A percentile compares a stretch with the other conserved stretches of the same genome.
Evolutionary conservation across 2,888 invertebrate genomes (phyloP).

Genomic region (Erynnis tages): DNA sequence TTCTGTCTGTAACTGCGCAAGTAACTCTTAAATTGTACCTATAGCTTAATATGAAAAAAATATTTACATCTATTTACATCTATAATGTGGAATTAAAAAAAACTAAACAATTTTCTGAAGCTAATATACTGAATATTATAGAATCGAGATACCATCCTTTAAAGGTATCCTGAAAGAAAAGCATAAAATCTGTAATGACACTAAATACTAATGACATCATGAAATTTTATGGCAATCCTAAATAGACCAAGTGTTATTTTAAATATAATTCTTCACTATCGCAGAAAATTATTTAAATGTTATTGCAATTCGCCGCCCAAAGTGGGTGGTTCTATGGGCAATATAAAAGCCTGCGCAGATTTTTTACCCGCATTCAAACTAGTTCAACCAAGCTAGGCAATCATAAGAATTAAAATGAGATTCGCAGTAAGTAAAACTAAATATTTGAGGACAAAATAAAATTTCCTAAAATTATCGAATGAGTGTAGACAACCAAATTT

Average conservation of each 20-base stretch:
- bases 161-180: too few relatives aligned
- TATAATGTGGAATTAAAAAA: too few relatives aligned
- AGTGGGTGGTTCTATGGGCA: constrained; percentile 66
- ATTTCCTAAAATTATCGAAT: neutral
- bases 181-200: neutral
- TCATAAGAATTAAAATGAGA: constrained; percentile 51
- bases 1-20: too few relatives aligned
- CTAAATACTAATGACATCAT: constrained; percentile 27
- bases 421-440: constrained; percentile 57
- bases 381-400: constrained; percentile 65
- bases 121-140: too few relatives aligned
- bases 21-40: too few relatives aligned
- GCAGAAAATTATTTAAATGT: constrained; percentile 66
- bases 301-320: constrained; percentile 60
- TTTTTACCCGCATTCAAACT: constrained; percentile 71
- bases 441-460: constrained; percentile 22
- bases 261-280: constrained; percentile 47
- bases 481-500: neutral
- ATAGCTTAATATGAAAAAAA: too few relatives aligned
- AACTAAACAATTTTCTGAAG: too few relatives aligned
- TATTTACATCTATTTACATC: too few relatives aligned
- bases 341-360: constrained; percentile 72
- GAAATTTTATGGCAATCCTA: constrained; percentile 17
- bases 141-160: too few relatives aligned
- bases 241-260: constrained; percentile 37